Percentiles rank a stretch among this genome's conserved stretches.
These are phyloP conservation scores for Craniophora ligustri DNA, from an alignment of 2,888 invertebrate genomes.

Conservation along the genomic window DNA sequence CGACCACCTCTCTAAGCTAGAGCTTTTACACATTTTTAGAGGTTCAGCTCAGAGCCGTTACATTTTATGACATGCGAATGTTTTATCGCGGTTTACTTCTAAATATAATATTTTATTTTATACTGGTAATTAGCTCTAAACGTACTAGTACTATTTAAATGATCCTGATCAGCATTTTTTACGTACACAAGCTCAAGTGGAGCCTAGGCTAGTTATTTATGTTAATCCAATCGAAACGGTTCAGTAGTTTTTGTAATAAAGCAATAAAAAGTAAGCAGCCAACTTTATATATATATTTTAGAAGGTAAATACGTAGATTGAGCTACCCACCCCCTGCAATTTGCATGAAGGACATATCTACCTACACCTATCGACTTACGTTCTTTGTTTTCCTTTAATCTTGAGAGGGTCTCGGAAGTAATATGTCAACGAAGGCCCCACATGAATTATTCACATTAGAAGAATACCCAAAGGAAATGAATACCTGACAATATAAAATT, in stretches of 20 bases:
- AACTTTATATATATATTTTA: slow-evolving; percentile 37
- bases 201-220: slow-evolving; percentile 26
- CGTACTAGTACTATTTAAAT: slow-evolving; percentile 25
- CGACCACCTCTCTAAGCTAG: slow-evolving; percentile 43
- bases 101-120: slow-evolving; percentile 40
- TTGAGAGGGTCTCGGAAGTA: slow-evolving; percentile 68
- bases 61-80: slow-evolving; percentile 44
- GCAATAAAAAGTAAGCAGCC: slow-evolving; percentile 19
- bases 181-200: slow-evolving; percentile 15
- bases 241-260: slow-evolving; percentile 21
- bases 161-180: slow-evolving; percentile 41
- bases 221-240: slow-evolving; percentile 21
- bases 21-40: slow-evolving; percentile 51
- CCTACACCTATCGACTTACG: slow-evolving; percentile 43
- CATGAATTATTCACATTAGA: slow-evolving; percentile 78
- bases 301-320: slow-evolving; percentile 42
- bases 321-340: slow-evolving; percentile 55
- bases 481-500: slow-evolving; percentile 53
- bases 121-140: slow-evolving; percentile 30
- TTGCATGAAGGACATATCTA: slow-evolving; percentile 40
- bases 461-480: slow-evolving; percentile 68
- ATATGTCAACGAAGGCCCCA: slow-evolving; percentile 71
- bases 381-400: slow-evolving; percentile 71
- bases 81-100: slow-evolving; percentile 46
- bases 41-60: slow-evolving; percentile 49